These are phyloP conservation scores for Melanitta fusca DNA, from an alignment of 2,797 vertebrate genomes.

Conservation along the genomic window DNA sequence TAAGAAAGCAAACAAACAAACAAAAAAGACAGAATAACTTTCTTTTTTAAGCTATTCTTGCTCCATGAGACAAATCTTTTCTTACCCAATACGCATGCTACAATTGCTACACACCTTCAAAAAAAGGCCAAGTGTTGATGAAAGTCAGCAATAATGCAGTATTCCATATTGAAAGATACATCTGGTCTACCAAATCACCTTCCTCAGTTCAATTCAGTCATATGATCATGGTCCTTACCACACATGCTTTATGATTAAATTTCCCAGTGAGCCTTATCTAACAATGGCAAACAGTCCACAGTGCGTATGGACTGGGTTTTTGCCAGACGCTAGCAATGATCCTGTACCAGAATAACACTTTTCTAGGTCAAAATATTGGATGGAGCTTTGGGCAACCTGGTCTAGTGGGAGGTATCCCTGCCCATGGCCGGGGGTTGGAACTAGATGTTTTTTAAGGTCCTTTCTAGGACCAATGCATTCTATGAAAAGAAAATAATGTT, in stretches of 20 bases:
- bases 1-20: not conserved
- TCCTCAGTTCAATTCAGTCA: not conserved
- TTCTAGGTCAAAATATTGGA: not conserved
- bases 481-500: not conserved
- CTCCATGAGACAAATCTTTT: not conserved
- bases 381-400: too few species aligned
- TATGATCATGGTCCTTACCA: not conserved
- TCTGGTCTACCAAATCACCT: not conserved
- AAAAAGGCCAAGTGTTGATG: not conserved
- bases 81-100: not conserved
- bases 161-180: not conserved
- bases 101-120: accelerated
- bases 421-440: too few species aligned
- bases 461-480: too few species aligned
- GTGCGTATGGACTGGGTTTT: not conserved
- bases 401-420: too few species aligned
- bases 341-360: not conserved
- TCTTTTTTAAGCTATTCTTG: not conserved
- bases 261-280: not conserved
- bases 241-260: not conserved
- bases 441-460: too few species aligned
- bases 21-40: not conserved
- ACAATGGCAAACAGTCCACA: not conserved
- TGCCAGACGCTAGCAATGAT: not conserved
- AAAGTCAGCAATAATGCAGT: not conserved